Conservation (phyloP, 2,888 invertebrate genomes). For the Lordiphosa fenestrarum region DNA sequence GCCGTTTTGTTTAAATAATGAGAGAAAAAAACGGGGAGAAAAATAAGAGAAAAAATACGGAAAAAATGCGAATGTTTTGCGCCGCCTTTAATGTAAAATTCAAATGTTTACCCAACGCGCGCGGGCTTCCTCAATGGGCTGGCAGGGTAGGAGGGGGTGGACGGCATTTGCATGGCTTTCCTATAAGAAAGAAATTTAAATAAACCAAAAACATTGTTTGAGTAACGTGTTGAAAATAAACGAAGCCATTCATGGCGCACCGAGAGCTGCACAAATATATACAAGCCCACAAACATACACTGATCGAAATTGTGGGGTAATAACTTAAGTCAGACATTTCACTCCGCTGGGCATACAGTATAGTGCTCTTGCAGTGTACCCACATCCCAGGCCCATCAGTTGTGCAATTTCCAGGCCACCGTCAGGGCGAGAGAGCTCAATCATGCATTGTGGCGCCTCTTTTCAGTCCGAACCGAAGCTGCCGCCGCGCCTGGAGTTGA, state of each 20-base stretch:
- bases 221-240: conserved; percentile 73
- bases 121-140: conserved; percentile 54
- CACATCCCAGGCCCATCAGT: conserved; percentile 15
- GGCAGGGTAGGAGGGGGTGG: conserved; percentile 19
- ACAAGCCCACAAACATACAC: neutral
- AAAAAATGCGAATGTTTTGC: conserved; percentile 65
- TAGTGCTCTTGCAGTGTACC: too few relatives aligned
- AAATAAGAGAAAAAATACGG: neutral
- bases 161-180: conserved; percentile 68
- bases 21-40: conserved; percentile 25
- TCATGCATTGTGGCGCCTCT: conserved; percentile 68
- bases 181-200: conserved; percentile 72
- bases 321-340: too few relatives aligned
- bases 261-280: conserved; percentile 49
- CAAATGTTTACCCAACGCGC: conserved; percentile 68
- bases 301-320: too few relatives aligned
- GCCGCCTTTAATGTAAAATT: conserved; percentile 72
- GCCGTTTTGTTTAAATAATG: conserved; percentile 71
- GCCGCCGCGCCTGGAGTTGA: conserved; percentile 29
- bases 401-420: conserved; percentile 40
- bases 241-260: conserved; percentile 68
- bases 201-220: conserved; percentile 74
- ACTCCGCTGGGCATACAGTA: too few relatives aligned
- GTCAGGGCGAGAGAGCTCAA: conserved; percentile 57
- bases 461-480: conserved; percentile 13